Percentiles rank a stretch among this genome's conserved stretches.
These are phyloP conservation scores for Chloropsis hardwickii DNA, from an alignment of 2,113 vertebrate genomes.

Conservation along the genomic window DNA sequence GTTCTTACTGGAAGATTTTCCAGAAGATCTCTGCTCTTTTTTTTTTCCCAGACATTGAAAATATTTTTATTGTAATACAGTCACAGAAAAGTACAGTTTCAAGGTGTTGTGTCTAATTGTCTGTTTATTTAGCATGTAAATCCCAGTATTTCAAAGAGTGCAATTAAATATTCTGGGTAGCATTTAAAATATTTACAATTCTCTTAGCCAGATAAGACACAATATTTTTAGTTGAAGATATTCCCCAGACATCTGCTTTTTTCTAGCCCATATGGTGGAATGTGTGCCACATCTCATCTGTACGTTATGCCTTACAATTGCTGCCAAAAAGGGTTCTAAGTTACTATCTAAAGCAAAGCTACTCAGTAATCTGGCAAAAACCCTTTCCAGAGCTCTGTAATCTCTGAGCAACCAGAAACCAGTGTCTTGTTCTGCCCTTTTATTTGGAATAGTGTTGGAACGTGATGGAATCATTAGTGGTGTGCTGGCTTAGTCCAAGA, in stretches of 20 bases:
- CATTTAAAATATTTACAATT: constrained; percentile 65
- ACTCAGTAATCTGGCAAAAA: not conserved
- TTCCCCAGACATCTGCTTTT: constrained; percentile 58
- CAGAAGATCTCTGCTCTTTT: not conserved
- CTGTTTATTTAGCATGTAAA: constrained; percentile 31
- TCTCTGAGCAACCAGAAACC: not conserved
- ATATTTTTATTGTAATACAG: not conserved
- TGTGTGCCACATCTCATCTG: constrained; percentile 41
- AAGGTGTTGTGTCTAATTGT: not conserved
- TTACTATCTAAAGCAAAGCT: constrained; percentile 1
- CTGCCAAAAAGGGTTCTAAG: constrained; percentile 30
- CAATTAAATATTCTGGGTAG: constrained; percentile 57
- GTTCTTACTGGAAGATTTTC: not conserved
- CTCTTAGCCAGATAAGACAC: constrained; percentile 43
- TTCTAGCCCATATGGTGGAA: constrained; percentile 44
- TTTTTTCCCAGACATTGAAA: not conserved
- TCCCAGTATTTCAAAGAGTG: constrained; percentile 5
- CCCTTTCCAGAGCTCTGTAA: not conserved
- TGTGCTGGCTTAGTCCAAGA: not conserved
- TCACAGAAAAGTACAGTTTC: not conserved
- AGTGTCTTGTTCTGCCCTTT: not conserved
- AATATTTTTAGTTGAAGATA: constrained; percentile 64
- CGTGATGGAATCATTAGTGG: not conserved
- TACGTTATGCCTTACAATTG: not conserved
- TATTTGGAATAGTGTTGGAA: not conserved